Evolutionary conservation across 2,888 invertebrate genomes (phyloP).

Genomic region (Epistrophe grossulariae): DNA sequence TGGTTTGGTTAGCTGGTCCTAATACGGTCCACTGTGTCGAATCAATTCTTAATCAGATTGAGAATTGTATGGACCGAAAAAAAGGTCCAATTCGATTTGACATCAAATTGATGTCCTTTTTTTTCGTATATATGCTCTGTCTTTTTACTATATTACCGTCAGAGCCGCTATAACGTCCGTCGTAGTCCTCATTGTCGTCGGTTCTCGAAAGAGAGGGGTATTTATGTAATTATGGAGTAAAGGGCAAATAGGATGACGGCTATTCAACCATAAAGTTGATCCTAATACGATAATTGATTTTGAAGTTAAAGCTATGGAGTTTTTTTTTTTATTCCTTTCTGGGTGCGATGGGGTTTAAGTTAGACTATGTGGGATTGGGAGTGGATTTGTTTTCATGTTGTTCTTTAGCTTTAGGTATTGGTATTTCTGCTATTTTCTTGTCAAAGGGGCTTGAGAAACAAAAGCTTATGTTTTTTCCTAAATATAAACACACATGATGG

Average conservation of each 20-base stretch:
- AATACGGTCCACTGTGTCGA: conserved; percentile 48
- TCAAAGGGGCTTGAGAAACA: background rate
- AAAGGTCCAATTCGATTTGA: conserved; percentile 63
- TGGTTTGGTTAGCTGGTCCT: background rate
- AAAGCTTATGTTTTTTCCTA: background rate
- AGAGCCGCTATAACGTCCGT: background rate
- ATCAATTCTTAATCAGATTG: conserved; percentile 74
- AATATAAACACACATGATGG: background rate
- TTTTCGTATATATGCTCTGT: conserved; percentile 15
- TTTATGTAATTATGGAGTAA: conserved; percentile 71
- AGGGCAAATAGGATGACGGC: conserved; percentile 55
- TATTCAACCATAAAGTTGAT: conserved; percentile 68
- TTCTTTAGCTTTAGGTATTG: background rate
- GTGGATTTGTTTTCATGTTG: background rate
- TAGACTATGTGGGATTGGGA: too few relatives aligned
- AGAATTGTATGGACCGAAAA: conserved; percentile 67
- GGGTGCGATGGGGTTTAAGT: background rate
- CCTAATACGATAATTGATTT: conserved; percentile 75
- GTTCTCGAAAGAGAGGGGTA: conserved; percentile 35
- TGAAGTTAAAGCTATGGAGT: conserved; percentile 63
- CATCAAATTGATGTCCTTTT: conserved; percentile 63
- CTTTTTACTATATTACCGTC: background rate
- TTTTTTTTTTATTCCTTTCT: background rate
- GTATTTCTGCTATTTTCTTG: background rate
- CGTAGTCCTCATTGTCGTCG: background rate